Evolutionary conservation across 2,797 vertebrate genomes (phyloP).

Genomic region (Prionace glauca): DNA sequence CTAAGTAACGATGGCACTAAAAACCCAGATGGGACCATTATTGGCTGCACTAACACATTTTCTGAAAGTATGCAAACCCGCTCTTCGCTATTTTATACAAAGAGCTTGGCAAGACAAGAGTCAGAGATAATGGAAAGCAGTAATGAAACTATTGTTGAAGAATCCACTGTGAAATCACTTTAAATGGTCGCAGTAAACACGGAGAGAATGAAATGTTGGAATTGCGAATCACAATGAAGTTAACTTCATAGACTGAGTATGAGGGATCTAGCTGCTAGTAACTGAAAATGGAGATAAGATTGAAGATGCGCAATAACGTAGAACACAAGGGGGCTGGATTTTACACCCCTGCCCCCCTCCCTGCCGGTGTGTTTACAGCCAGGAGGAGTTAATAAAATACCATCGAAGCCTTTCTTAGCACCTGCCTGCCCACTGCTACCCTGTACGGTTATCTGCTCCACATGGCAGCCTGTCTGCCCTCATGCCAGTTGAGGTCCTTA

Average conservation of each 20-base stretch:
- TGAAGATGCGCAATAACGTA: background rate
- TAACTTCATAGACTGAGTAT: background rate
- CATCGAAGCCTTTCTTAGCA: background rate
- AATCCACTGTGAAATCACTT: background rate
- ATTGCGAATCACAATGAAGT: background rate
- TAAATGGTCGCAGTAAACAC: background rate
- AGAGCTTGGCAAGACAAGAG: background rate
- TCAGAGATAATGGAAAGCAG: background rate
- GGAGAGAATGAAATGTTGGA: too few species aligned
- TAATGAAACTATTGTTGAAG: background rate
- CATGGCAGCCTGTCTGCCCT: background rate
- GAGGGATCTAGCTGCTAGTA: background rate
- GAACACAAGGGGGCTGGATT: background rate
- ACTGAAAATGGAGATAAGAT: background rate
- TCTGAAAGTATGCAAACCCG: background rate
- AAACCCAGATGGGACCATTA: background rate
- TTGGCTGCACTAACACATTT: conserved; percentile 1
- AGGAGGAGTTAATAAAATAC: background rate
- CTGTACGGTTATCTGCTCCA: too few species aligned
- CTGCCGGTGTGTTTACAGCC: background rate
- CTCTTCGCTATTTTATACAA: background rate
- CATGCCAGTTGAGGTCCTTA: background rate
- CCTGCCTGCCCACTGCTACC: background rate
- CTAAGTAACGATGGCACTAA: background rate
- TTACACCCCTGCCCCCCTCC: too few species aligned